Evolutionary conservation across 2,888 invertebrate genomes (phyloP), one percentile per base, ranked within the genome.

Genomic region (Drosophila birchii): DNA sequence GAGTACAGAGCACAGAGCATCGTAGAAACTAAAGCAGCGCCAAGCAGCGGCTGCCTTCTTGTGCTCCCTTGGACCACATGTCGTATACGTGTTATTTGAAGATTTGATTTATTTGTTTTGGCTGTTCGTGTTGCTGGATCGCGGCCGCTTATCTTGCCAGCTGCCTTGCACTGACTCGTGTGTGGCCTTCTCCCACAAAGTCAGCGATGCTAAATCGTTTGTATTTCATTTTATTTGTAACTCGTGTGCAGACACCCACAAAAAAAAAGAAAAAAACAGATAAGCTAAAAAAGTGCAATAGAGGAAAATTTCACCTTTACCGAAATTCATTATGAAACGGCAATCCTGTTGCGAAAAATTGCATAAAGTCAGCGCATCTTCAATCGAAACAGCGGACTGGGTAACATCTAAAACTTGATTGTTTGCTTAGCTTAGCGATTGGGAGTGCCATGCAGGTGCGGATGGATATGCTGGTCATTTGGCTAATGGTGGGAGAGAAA

Each of bases 41-140:
- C 69, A 47, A 41, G 44, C 51, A 41, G 44, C 51, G 29, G 14
- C 59, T 41, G 34, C 23, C 32, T 49, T 44, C 53, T 58, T 53
- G 62, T 67, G 45, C 51, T 44, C 39, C 64, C 55, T 49, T 55
- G 60, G 60, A 59, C 76, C 71, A 71, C 79, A 75, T 81, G 84
- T 86, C 78, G 79, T 80, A 80, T 86, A 79, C 75, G 73, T 88
- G 76, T 78, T 85, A 77, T 79, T 80, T 68, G 60, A 68, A 76
- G 75, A 73, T 83, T 88, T 86, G 86, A 88, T 88, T 86, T 86
- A 86, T 86, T 86, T 86, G 75, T 64, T 84, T 78, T 80, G 59
- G 71, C 67, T 75, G 75, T 78, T 75, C 78, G 76, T 78, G 86
- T 78, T 72, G 78, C 61, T 67, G 66, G 56, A 44, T 63, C 47